These are phyloP conservation scores for Galerucella nymphaeae DNA, from an alignment of 2,888 invertebrate genomes.

Conservation along the genomic window DNA sequence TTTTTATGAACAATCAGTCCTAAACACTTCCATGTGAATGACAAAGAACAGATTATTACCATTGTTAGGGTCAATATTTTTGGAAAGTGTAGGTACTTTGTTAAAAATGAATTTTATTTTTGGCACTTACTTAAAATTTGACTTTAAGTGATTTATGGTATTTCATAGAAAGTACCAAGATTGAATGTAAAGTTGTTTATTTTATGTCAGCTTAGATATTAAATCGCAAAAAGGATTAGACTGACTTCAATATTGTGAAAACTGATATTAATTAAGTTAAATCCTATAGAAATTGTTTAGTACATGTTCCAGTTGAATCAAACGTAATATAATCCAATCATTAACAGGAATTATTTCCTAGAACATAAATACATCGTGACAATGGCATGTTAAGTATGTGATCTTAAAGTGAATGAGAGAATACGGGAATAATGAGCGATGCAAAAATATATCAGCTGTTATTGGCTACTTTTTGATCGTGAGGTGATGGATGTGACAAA, in stretches of 20 bases:
- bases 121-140: conserved; percentile 12
- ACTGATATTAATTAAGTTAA: too few species aligned
- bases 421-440: too few species aligned
- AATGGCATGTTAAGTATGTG: too few species aligned
- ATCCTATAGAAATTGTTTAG: too few species aligned
- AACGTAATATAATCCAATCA: too few species aligned
- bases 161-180: not conserved
- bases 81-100: not conserved
- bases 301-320: too few species aligned
- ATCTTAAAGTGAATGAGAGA: too few species aligned
- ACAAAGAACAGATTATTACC: conserved; percentile 35
- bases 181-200: not conserved
- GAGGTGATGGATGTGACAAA: too few species aligned
- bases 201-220: not conserved
- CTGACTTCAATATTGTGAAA: not conserved
- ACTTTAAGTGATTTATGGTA: conserved; percentile 25
- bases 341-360: too few species aligned
- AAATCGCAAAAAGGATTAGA: not conserved
- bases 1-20: not conserved
- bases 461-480: not conserved
- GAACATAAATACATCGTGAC: too few species aligned
- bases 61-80: conserved; percentile 21
- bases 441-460: too few species aligned
- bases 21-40: not conserved
- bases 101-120: conserved; percentile 21